These are phyloP conservation scores for Dufourea novaeangliae DNA, from an alignment of 1,140 invertebrate genomes.

Conservation along the genomic window DNA sequence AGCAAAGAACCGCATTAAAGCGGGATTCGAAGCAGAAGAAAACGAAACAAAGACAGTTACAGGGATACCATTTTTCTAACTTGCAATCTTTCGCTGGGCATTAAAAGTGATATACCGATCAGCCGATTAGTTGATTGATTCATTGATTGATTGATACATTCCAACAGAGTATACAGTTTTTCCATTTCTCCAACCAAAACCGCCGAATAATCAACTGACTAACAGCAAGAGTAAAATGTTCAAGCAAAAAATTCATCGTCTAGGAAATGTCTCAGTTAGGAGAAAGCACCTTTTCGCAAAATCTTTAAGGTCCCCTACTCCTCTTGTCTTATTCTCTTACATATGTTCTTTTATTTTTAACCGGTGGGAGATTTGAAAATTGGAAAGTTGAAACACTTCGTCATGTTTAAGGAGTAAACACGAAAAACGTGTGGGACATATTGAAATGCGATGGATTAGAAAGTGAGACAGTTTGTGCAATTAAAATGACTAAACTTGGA, in stretches of 20 bases:
- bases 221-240: slow-evolving; percentile 6
- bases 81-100: slow-evolving; percentile 80
- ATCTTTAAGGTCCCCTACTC: not conserved
- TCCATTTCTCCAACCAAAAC: slow-evolving; percentile 33
- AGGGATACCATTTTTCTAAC: slow-evolving; percentile 68
- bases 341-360: not conserved
- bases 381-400: slow-evolving; percentile 44
- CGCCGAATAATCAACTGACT: slow-evolving; percentile 38
- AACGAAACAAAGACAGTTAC: slow-evolving; percentile 61
- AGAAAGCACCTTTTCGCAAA: slow-evolving; percentile 37
- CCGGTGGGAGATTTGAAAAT: slow-evolving; percentile 49
- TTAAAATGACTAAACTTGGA: not conserved
- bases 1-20: slow-evolving; percentile 17
- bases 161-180: slow-evolving; percentile 42
- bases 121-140: slow-evolving; percentile 48
- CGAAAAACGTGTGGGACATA: not conserved
- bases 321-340: not conserved
- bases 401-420: slow-evolving; percentile 3
- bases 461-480: not conserved
- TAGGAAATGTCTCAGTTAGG: slow-evolving; percentile 21
- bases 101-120: slow-evolving; percentile 68
- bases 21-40: slow-evolving; percentile 66
- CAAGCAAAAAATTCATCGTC: slow-evolving; percentile 8
- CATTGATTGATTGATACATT: slow-evolving; percentile 33
- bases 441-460: not conserved